A percentile compares a stretch with the other conserved stretches of the same genome.
phyloP scores from a whole-genome alignment of 2,888 invertebrate species.

The Tyria jacobaeae region DNA sequence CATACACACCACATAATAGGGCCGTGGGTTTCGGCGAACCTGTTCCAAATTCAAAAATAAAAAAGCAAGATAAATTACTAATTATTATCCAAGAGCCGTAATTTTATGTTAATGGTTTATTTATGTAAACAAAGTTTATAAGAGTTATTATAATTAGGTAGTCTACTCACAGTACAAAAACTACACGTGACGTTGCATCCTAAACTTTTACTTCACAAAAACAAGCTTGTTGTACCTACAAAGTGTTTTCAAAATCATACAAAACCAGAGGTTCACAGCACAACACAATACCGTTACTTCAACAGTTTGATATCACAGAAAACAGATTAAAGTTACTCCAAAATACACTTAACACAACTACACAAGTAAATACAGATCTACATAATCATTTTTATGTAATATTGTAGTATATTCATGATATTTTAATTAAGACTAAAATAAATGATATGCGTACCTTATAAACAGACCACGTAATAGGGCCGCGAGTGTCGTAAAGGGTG shows the following conservation, averaged over 20 bases:
- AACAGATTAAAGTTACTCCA: constrained; percentile 37
- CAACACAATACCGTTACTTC: constrained; percentile 72
- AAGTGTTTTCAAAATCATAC: constrained; percentile 76
- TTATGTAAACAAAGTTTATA: constrained; percentile 14
- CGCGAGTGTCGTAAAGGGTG: no score
- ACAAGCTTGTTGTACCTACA: constrained; percentile 59
- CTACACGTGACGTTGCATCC: constrained; percentile 70
- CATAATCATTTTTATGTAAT: constrained; percentile 45
- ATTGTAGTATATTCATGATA: constrained; percentile 29
- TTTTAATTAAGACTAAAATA: constrained; percentile 33
- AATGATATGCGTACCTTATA: no score
- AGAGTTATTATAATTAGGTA: constrained; percentile 8
- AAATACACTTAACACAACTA: constrained; percentile 41
- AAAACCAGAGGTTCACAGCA: constrained; percentile 50
- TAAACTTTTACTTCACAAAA: constrained; percentile 62
- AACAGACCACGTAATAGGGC: no score
- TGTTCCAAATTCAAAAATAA: not conserved
- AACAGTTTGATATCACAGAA: constrained; percentile 60
- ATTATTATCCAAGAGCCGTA: not conserved
- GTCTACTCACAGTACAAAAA: constrained; percentile 51
- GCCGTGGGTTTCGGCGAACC: no score
- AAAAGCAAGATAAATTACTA: not conserved
- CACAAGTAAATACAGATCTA: constrained; percentile 29
- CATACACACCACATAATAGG: no score
- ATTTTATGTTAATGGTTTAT: constrained; percentile 7